A percentile compares a stretch with the other conserved stretches of the same genome.
These are phyloP conservation scores for Bombus waltoni DNA, from an alignment of 1,140 invertebrate genomes.

Conservation along the genomic window DNA sequence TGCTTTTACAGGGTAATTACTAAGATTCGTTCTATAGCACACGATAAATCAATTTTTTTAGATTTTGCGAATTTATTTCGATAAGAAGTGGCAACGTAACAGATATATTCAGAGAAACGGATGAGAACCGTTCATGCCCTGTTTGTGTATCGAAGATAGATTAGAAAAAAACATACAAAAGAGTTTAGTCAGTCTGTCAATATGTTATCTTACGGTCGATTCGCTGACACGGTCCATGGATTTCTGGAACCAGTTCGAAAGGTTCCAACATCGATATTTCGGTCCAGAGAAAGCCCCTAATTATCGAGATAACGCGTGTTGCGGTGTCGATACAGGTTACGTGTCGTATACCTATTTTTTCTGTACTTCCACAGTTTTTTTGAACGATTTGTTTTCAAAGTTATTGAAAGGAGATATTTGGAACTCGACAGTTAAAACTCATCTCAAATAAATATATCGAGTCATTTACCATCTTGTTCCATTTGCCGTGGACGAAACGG, in stretches of 20 bases:
- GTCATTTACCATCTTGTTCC: background rate
- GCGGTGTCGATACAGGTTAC: conserved; percentile 70
- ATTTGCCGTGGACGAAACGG: background rate
- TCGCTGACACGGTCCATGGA: conserved; percentile 61
- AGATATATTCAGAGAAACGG: background rate
- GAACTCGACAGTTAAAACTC: background rate
- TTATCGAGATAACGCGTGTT: conserved; percentile 77
- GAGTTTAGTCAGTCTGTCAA: conserved; percentile 42
- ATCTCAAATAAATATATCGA: background rate
- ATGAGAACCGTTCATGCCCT: background rate
- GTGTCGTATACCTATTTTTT: conserved; percentile 65
- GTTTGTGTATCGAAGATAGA: conserved; percentile 40
- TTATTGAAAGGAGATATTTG: background rate
- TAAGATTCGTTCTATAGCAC: background rate
- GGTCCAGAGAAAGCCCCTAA: conserved; percentile 70
- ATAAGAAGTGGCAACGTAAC: background rate
- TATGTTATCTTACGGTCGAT: conserved; percentile 64
- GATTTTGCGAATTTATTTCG: background rate
- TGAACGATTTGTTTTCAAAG: background rate
- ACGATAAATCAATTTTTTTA: background rate
- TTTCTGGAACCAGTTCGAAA: conserved; percentile 72
- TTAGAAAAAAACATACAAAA: conserved; percentile 25
- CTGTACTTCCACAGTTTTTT: conserved; percentile 60
- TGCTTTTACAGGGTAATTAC: background rate
- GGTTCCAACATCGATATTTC: conserved; percentile 66